Evolutionary conservation across 1,140 invertebrate genomes (phyloP), one percentile per base, ranked within the genome.

Genomic region (Lepidurus arcticus): DNA sequence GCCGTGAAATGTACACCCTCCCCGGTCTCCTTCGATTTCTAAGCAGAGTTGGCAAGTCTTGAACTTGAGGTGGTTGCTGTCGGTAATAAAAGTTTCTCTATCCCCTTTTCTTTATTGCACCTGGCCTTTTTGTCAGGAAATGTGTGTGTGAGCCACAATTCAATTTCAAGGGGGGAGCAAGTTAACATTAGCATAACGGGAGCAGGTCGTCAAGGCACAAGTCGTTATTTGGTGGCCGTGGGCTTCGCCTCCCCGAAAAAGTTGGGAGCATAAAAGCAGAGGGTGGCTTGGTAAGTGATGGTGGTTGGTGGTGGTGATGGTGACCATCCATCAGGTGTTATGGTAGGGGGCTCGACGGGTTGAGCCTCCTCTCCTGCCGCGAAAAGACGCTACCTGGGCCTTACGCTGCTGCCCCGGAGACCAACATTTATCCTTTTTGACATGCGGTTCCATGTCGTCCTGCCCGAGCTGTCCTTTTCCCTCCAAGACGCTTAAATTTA

Each of bases 371-470:
- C 53, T 65, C 53, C 53, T 65, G 21, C 53, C 53, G 8, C n/a
- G 53, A 65, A 65, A 65, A 65, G 53, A 65, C 53, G 53, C 53
- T 65, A 65, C 53, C 53, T 65, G 53, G 53, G 53, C 53, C 53
- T 16, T 13, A 65, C 16, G 53, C 8, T 21, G 53, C 53, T 65
- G 9, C 21, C 53, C 21, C 53, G 21, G 53, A 65, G 53, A 21
- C 53, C 53, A 65, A 65, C 53, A 65, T 65, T 65, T 65, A 65
- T 65, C 53, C 53, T 65, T 65, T 65, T 65, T 65, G 53, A 65
- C 53, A 65, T 65, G 53, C 21, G 53, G 53, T 65, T 65, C 53
- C 53, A 65, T 65, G 53, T 65, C 21, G 53, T 65, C 53, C 53
- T 65, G 53, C 53, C 53, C 53, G 16, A 65, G 21, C 53, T 65